Evolutionary conservation across 2,888 invertebrate genomes (phyloP).

Genomic region (Thelaira solivaga): DNA sequence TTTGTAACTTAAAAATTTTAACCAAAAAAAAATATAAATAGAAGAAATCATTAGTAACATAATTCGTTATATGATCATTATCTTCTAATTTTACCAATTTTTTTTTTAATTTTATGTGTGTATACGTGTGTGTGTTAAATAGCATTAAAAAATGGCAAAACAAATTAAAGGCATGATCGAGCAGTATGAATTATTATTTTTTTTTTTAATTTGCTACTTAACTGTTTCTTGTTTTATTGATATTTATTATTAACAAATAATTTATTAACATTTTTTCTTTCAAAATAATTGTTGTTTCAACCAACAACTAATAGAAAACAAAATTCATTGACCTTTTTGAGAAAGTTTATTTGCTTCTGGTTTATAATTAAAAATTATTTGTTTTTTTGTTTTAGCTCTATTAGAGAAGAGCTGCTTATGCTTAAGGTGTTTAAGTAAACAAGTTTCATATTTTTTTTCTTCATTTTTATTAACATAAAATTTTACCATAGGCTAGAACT

Average conservation of each 20-base stretch:
- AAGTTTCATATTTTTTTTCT: neutral
- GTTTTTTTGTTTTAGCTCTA: too few relatives aligned
- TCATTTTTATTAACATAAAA: too few relatives aligned
- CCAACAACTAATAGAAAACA: neutral
- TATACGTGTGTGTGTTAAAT: too few relatives aligned
- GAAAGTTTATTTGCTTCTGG: slow-evolving; percentile 62
- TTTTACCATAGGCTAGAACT: too few relatives aligned
- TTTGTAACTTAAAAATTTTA: too few relatives aligned
- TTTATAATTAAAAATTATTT: slow-evolving; percentile 55
- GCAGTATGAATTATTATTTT: neutral
- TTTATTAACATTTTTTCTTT: slow-evolving; percentile 1
- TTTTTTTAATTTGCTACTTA: neutral
- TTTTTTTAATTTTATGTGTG: too few relatives aligned
- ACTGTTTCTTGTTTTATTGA: neutral
- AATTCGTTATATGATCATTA: too few relatives aligned
- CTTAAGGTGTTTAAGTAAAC: neutral
- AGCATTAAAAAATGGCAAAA: too few relatives aligned
- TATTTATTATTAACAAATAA: slow-evolving; percentile 16
- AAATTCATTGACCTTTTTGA: slow-evolving; percentile 59
- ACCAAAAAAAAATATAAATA: too few relatives aligned
- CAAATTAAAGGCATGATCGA: too few relatives aligned
- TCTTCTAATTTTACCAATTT: too few relatives aligned
- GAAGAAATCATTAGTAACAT: too few relatives aligned
- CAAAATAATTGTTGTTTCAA: slow-evolving; percentile 11
- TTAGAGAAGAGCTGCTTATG: slow-evolving; percentile 2